These are phyloP conservation scores for Pantherophis guttatus DNA, from an alignment of 2,113 vertebrate genomes.

Conservation along the genomic window DNA sequence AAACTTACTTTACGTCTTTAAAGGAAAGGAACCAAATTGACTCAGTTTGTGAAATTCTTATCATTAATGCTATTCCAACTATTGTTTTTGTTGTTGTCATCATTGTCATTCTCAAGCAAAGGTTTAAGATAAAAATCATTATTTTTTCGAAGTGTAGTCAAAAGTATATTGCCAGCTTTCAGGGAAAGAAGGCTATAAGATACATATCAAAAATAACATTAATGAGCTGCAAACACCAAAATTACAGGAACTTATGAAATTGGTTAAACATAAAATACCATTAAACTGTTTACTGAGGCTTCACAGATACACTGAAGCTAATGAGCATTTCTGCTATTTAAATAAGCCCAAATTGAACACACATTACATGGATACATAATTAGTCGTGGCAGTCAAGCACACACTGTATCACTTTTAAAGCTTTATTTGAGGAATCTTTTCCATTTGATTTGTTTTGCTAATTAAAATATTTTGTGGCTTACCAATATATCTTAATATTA, in stretches of 20 bases:
- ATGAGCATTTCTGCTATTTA: constrained; percentile 84
- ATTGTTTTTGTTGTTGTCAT: not conserved
- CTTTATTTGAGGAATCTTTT: constrained; percentile 81
- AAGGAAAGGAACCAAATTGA: not conserved
- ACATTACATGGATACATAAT: constrained; percentile 84
- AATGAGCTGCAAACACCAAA: constrained; percentile 82
- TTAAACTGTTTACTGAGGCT: constrained; percentile 84
- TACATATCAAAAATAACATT: constrained; percentile 81
- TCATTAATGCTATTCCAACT: not conserved
- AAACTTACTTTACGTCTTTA: not conserved
- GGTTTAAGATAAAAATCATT: constrained; percentile 46
- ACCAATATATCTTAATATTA: constrained; percentile 75
- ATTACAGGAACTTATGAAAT: constrained; percentile 82
- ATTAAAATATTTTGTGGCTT: constrained; percentile 77
- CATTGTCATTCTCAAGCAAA: not conserved
- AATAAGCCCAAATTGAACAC: constrained; percentile 81
- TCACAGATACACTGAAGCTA: constrained; percentile 81
- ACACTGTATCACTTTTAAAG: constrained; percentile 76
- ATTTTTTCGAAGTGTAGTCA: constrained; percentile 57
- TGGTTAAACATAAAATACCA: constrained; percentile 84
- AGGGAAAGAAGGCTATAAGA: constrained; percentile 69
- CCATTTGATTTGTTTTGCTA: constrained; percentile 80
- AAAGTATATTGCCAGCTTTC: constrained; percentile 53
- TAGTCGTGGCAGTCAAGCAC: constrained; percentile 78
- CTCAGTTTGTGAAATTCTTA: not conserved